Evolutionary conservation across 2,113 vertebrate genomes (phyloP), one percentile per base, ranked within the genome.

Genomic region (Heterocephalus glaber): DNA sequence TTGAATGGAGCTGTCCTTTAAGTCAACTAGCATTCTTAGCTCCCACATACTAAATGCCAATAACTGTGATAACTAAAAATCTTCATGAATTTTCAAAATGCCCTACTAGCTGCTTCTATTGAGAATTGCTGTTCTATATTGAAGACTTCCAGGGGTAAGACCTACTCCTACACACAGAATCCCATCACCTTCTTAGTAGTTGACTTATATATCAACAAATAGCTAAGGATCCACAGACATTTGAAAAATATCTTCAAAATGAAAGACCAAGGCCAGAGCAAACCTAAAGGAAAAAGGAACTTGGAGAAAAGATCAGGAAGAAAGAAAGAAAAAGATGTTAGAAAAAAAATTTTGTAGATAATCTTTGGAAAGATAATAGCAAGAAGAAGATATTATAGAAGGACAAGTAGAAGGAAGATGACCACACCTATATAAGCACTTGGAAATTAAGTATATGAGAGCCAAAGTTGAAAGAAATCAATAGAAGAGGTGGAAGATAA

Each of bases 1-100:
- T 79, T 47, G 12, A 52, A 44, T 89, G 33, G 16, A 14, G 87
- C 22, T 33, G 3, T 44, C 38, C 33, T 35, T 35, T 26, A 52
- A 61, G 72, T 81, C 60, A 96, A 24, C 33, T 44, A 79, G 38
- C 28, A 52, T 44, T 4, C 49, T 83, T 93, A 52, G 14, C 61
- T 35, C 49, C 24, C 56, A 52, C 35, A 44, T 63, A 35, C 35
- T 83, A 72, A 14, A 52, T 30, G 35, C 76, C 33, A 83, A 38
- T 74, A 95, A 87, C 41, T 61, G 1, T 74, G 63, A 66, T 28
- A 80, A 92, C 35, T 66, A 91, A 88, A 90, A 80, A 47, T 88
- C 16, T 38, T 85, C 49, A 74, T 79, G 79, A 85, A 79, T 93
- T 95, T 83, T 44, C 79, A 80, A 88, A 88, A 74, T 93, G 28